Conservation (phyloP, 2,797 vertebrate genomes). For the Pseudomugil tenellus region DNA sequence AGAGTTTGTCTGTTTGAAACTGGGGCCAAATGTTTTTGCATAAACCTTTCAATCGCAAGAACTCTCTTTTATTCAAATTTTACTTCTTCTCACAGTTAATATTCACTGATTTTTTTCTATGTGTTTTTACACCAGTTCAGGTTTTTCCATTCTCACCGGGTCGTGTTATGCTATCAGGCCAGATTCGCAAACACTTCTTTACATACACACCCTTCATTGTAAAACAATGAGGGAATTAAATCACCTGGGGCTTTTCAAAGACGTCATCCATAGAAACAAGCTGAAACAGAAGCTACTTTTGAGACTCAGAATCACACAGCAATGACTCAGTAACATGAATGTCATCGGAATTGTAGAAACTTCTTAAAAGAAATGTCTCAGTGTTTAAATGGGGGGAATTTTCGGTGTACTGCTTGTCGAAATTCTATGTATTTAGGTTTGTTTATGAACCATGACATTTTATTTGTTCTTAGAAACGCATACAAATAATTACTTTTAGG, state of each 20-base stretch:
- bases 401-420: constrained; percentile 18
- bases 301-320: background rate
- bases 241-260: constrained; percentile 19
- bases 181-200: constrained; percentile 35
- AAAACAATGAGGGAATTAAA: constrained; percentile 20
- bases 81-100: background rate
- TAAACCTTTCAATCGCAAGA: background rate
- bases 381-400: constrained; percentile 8
- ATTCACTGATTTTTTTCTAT: constrained; percentile 1
- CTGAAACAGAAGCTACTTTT: background rate
- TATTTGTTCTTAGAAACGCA: constrained; percentile 23
- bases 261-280: background rate
- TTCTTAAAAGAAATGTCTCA: constrained; percentile 3
- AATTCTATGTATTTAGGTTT: constrained; percentile 17
- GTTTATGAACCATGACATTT: constrained; percentile 25
- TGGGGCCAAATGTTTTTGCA: constrained; percentile 31
- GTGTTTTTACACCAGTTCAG: background rate
- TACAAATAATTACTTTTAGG: constrained; percentile 1
- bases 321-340: constrained; percentile 4
- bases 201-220: constrained; percentile 41
- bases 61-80: background rate
- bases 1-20: constrained; percentile 25
- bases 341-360: constrained; percentile 5
- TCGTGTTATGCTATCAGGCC: constrained; percentile 2
- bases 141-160: background rate